Conservation (phyloP, 2,888 invertebrate species). For the Heliconius hortense region DNA sequence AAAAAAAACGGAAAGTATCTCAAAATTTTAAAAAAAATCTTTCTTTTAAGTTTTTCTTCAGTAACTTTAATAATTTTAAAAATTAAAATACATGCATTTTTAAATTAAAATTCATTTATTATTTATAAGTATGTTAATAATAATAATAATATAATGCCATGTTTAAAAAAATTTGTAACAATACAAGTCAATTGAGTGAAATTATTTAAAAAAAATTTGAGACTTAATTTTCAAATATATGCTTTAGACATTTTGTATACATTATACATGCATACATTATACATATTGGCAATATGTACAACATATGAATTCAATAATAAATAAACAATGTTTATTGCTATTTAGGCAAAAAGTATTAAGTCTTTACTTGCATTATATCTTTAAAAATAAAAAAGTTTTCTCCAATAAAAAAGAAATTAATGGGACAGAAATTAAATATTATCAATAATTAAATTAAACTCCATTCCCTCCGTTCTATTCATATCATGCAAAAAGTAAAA, state of each 20-base stretch:
- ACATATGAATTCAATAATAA: background rate
- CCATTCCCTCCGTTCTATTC: background rate
- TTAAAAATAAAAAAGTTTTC: background rate
- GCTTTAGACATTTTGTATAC: background rate
- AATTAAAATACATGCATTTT: background rate
- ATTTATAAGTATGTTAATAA: background rate
- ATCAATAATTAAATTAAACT: background rate
- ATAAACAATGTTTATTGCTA: conserved; percentile 1
- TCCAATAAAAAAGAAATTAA: background rate
- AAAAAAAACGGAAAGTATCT: background rate
- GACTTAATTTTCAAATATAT: background rate
- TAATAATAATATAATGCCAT: background rate
- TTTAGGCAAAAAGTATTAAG: conserved; percentile 16
- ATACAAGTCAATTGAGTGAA: too few relatives aligned
- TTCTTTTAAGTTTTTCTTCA: background rate
- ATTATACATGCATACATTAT: background rate
- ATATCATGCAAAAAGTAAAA: conserved; percentile 2
- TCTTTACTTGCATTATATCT: background rate
- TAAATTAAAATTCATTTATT: background rate
- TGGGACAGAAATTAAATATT: background rate
- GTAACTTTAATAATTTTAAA: background rate
- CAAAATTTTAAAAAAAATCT: background rate
- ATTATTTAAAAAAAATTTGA: too few relatives aligned
- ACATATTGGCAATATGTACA: background rate
- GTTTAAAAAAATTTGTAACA: too few relatives aligned